Evolutionary conservation across 2,113 vertebrate genomes (phyloP).

Genomic region (Danionella cerebrum): DNA sequence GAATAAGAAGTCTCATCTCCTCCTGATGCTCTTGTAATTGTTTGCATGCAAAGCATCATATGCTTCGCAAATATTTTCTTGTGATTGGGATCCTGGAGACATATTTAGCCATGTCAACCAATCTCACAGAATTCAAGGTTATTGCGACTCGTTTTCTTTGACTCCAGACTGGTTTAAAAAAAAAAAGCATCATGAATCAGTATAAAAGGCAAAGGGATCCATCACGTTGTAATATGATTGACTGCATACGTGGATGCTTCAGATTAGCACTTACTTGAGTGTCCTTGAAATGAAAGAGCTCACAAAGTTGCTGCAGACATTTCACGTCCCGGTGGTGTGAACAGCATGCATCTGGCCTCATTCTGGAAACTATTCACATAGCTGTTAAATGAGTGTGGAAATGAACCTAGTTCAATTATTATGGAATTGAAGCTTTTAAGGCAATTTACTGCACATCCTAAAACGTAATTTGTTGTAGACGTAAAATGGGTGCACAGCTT

Average conservation of each 20-base stretch:
- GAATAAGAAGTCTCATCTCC: constrained; percentile 8
- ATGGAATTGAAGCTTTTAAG: background rate
- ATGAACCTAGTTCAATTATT: background rate
- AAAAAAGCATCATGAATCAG: background rate
- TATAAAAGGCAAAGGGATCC: background rate
- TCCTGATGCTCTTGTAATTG: constrained; percentile 18
- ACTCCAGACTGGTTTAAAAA: background rate
- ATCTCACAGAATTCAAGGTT: constrained; percentile 54
- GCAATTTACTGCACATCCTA: constrained; percentile 33
- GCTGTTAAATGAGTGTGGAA: background rate
- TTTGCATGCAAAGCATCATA: constrained; percentile 13
- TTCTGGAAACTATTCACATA: background rate
- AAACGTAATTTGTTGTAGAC: constrained; percentile 9
- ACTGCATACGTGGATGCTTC: background rate
- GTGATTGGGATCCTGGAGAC: constrained; percentile 36
- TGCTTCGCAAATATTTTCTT: constrained; percentile 34
- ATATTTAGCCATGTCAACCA: constrained; percentile 56
- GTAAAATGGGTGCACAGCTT: background rate
- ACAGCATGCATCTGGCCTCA: background rate
- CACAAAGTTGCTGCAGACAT: constrained; percentile 8
- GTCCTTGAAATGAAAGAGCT: constrained; percentile 11
- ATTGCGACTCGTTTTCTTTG: constrained; percentile 30
- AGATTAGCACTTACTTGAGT: background rate
- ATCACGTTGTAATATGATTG: background rate
- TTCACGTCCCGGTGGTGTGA: background rate